Conservation (phyloP, 2,888 invertebrate genomes). For the Carabus problematicus region DNA sequence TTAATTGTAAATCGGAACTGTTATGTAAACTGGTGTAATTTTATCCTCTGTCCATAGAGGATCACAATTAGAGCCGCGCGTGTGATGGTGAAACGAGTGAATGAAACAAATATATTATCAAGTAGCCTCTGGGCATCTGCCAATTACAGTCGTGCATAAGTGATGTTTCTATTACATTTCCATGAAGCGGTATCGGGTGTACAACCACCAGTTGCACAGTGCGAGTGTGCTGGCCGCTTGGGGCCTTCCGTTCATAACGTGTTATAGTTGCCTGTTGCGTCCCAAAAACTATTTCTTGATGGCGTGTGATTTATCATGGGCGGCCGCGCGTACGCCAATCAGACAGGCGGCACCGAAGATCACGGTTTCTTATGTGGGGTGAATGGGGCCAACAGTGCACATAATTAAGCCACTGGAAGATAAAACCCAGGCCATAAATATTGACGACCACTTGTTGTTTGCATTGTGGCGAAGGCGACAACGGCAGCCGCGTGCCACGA, state of each 20-base stretch:
- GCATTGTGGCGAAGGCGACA: conserved; percentile 26
- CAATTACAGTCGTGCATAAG: conserved; percentile 59
- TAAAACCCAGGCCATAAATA: conserved; percentile 39
- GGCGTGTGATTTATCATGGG: conserved; percentile 36
- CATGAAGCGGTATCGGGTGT: conserved; percentile 49
- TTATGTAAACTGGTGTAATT: too few relatives aligned
- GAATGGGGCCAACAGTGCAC: conserved; percentile 10
- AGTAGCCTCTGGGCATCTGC: conserved; percentile 52
- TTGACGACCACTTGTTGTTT: conserved; percentile 43
- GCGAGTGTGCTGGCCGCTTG: conserved; percentile 29
- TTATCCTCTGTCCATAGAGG: too few relatives aligned
- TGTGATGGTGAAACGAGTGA: too few relatives aligned
- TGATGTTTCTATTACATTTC: conserved; percentile 52
- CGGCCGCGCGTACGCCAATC: conserved; percentile 12
- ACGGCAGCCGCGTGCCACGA: conserved; percentile 32
- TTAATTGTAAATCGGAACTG: too few relatives aligned
- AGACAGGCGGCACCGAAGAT: background rate
- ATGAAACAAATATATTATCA: background rate
- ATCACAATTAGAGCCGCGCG: too few relatives aligned
- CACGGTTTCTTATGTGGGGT: background rate
- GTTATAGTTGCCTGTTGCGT: conserved; percentile 48
- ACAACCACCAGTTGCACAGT: conserved; percentile 61
- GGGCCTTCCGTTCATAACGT: conserved; percentile 31
- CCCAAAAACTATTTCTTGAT: conserved; percentile 52
- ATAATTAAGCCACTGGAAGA: conserved; percentile 37